phyloP scores from a whole-genome alignment of 2,888 invertebrate genomes.

The Macrosoma leucophasiata region DNA sequence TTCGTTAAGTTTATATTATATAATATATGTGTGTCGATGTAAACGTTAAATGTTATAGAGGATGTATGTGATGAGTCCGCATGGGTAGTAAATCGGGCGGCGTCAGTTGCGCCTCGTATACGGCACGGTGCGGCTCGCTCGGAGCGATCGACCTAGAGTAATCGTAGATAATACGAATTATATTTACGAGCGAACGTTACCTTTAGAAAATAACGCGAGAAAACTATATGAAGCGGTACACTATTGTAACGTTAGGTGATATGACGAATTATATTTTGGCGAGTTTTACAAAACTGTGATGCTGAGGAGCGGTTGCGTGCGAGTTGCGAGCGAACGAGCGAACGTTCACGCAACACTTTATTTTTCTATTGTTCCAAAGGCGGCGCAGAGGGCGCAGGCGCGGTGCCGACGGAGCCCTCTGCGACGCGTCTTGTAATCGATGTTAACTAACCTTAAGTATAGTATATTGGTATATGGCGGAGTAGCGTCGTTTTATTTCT shows the following conservation, averaged over 20 bases:
- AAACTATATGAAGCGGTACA: conserved; percentile 14
- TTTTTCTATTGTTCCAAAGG: conserved; percentile 32
- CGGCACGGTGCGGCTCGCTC: too few species aligned
- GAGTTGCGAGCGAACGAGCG: too few species aligned
- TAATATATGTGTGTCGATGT: conserved; percentile 30
- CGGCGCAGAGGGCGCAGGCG: conserved; percentile 19
- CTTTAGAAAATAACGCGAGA: conserved; percentile 28
- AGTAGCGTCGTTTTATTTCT: conserved; percentile 31
- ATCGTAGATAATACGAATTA: conserved; percentile 17
- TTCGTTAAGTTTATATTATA: conserved; percentile 12
- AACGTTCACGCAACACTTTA: too few species aligned
- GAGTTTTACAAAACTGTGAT: conserved; percentile 35
- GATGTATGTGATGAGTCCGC: conserved; percentile 16
- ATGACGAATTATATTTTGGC: conserved; percentile 23
- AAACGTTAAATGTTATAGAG: conserved; percentile 33
- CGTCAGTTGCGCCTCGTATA: too few species aligned
- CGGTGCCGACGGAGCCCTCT: too few species aligned
- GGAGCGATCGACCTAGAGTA: conserved; percentile 7
- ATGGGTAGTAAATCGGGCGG: too few species aligned
- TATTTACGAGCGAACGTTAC: conserved; percentile 34
- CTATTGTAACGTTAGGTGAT: conserved; percentile 16
- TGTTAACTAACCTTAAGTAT: conserved; percentile 36
- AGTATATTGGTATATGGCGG: conserved; percentile 29
- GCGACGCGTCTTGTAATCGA: conserved; percentile 28
- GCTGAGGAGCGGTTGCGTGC: too few species aligned